Evolutionary conservation across 2,113 vertebrate species (phyloP).

Genomic region (Tychaedon coryphoeus): DNA sequence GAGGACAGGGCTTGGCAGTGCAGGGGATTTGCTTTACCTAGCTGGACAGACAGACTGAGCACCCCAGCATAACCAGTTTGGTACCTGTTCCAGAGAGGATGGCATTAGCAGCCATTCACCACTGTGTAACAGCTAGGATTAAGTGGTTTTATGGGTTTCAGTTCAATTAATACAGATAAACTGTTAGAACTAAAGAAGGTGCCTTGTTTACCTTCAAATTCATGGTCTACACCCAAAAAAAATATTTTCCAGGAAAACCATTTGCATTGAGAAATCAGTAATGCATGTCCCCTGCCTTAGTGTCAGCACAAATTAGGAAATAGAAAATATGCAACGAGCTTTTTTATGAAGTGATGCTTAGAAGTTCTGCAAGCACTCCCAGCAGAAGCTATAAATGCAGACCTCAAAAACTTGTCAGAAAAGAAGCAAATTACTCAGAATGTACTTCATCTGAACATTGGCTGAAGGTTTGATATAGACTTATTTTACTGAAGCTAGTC

Average conservation of each 20-base stretch:
- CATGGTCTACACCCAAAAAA: not conserved
- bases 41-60: not conserved
- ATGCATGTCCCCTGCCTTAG: not conserved
- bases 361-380: not conserved
- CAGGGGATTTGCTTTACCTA: not conserved
- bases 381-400: not conserved
- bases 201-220: not conserved
- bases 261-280: not conserved
- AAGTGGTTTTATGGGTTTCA: not conserved
- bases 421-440: not conserved
- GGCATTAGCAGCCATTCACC: not conserved
- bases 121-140: not conserved
- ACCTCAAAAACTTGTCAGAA: not conserved
- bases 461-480: not conserved
- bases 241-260: not conserved
- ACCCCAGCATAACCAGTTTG: not conserved
- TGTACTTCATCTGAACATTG: not conserved
- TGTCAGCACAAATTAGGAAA: not conserved
- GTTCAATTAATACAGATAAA: not conserved
- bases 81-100: not conserved
- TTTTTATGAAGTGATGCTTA: not conserved
- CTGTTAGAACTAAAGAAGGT: not conserved
- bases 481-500: not conserved
- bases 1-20: not conserved
- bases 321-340: rapidly evolving